Base-by-base conservation (phyloP, 2,113 vertebrate genomes). In the Lutjanus erythropterus region DNA sequence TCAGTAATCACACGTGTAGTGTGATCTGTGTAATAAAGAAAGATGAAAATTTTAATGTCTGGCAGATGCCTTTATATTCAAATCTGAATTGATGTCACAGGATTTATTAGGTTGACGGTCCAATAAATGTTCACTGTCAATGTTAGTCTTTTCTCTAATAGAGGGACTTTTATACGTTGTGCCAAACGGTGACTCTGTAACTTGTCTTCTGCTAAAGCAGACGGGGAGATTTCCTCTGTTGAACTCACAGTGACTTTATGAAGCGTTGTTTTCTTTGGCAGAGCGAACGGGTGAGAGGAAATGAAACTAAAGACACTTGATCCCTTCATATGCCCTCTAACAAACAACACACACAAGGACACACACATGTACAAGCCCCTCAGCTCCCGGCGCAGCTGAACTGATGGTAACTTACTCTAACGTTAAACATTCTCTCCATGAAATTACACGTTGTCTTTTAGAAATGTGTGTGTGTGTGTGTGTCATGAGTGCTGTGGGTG, bases 221-320 rank as follows among this genome's bases (percentile, higher is more conserved):
- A 68, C 37, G 3, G 35, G 33, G 58, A 56, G 42, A 81, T 75
- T 75, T 82, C 56, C 55, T 73, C 65, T 52, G 60, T 77, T 89
- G 77, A 87, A 84, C 84, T 88, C 61, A 71, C 39, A 60, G 42
- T 70, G 79, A 86, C 86, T 88, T 86, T 78, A 79, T 66, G 75
- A 85, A 82, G 68, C 41, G 1, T 21, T 89, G 78, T 90, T 89
- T 87, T 87, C 71, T 86, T 90, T 90, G 88, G 86, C 80, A 55
- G 66, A 60, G 61, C 61, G 68, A 81, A 80, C 37, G 16, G 56
- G 25, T 47, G 37, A 84, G 55, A 90, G 92, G 88, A 93, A 93
- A 91, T 91, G 46, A 90, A 90, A 84, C 66, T 44, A 42, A 74
- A 83, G 78, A 89, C 71, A 86, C 78, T 85, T 82, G 78, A 86